These are phyloP conservation scores for Sturnus vulgaris DNA, from an alignment of 2,113 vertebrate genomes.

Conservation along the genomic window DNA sequence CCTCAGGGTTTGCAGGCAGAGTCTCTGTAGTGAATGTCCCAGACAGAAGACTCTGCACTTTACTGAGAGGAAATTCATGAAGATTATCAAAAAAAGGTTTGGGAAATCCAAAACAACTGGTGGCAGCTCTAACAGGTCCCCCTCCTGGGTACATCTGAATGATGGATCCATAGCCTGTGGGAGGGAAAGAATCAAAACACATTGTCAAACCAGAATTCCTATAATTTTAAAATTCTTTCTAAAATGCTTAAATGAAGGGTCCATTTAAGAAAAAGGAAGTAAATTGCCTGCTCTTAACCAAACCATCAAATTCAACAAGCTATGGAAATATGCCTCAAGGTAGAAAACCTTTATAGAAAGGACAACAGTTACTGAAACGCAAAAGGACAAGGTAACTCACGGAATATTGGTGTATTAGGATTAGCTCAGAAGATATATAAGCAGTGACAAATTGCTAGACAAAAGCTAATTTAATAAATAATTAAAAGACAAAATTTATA, in stretches of 20 bases:
- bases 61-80: constrained; percentile 91
- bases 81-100: constrained; percentile 82
- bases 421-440: not conserved
- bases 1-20: constrained; percentile 71
- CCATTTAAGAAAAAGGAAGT: not conserved
- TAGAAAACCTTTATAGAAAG: not conserved
- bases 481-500: not conserved
- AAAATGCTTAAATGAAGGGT: not conserved
- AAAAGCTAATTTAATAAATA: not conserved
- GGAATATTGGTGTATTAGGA: not conserved
- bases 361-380: not conserved
- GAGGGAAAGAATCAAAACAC: not conserved
- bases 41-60: constrained; percentile 85
- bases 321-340: not conserved
- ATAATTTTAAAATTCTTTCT: not conserved
- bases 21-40: constrained; percentile 77
- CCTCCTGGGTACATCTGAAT: constrained; percentile 92
- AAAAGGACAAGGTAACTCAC: not conserved
- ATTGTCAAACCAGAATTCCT: not conserved
- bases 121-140: constrained; percentile 85
- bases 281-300: not conserved
- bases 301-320: not conserved
- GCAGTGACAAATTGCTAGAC: not conserved
- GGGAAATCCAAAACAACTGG: constrained; percentile 93
- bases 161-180: constrained; percentile 88